These are phyloP conservation scores for Enhydra lutris DNA, from an alignment of 2,113 vertebrate species.

Conservation along the genomic window DNA sequence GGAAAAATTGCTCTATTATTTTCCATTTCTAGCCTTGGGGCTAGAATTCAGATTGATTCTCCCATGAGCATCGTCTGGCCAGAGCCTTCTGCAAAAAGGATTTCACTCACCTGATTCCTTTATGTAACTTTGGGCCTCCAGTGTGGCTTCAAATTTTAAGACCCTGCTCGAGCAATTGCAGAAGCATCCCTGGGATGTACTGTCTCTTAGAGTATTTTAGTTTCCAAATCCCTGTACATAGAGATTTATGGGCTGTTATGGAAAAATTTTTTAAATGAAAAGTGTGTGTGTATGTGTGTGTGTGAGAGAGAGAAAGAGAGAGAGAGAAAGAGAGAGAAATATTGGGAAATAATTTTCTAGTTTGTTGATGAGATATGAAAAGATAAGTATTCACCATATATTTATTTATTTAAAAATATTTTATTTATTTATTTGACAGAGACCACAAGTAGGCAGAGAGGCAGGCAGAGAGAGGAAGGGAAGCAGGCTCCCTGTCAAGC, in stretches of 20 bases:
- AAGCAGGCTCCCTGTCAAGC: too few relatives aligned
- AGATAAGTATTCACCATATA: not conserved
- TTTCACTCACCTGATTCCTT: conserved; percentile 51
- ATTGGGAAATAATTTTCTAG: not conserved
- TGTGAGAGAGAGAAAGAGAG: not conserved
- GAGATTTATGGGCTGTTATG: not conserved
- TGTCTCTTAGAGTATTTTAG: conserved; percentile 16
- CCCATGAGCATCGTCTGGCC: not conserved
- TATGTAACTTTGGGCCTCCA: conserved; percentile 4
- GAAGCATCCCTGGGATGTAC: not conserved
- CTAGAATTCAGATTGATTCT: conserved; percentile 66
- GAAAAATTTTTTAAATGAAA: conserved; percentile 11
- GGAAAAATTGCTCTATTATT: conserved; percentile 66
- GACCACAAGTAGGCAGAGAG: too few relatives aligned
- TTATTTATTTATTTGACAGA: too few relatives aligned
- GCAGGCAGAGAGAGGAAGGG: too few relatives aligned
- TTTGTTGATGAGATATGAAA: conserved; percentile 19
- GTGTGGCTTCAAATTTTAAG: conserved; percentile 38
- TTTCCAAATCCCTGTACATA: not conserved
- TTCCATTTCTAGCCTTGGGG: conserved; percentile 58
- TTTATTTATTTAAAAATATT: too few relatives aligned
- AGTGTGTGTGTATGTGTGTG: not conserved
- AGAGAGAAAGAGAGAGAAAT: not conserved
- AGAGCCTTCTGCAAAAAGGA: conserved; percentile 42
- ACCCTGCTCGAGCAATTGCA: not conserved